Base-by-base conservation (phyloP, 2,888 invertebrate genomes). In the Toxonevra muliebris region DNA sequence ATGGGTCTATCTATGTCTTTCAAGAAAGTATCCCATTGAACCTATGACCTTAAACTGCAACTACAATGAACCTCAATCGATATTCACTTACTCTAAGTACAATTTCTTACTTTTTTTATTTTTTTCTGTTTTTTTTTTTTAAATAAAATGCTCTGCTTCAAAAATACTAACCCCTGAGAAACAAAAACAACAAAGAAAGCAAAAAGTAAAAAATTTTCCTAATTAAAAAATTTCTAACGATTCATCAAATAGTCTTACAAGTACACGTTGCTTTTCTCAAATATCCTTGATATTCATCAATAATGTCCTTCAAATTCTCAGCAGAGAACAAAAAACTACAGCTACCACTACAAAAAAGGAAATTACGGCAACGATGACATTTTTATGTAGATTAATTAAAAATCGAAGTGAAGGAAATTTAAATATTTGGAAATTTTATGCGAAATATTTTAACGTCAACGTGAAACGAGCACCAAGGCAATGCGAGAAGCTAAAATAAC, bases 391-490 rank as follows among this genome's bases (percentile, higher is more conserved):
- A 65, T 65, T 65, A 58, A 65, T 65, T 65, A 59, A 65, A 59
- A 50, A 65, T 65, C 59, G 65, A 58, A 65, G 52, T 59, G 52
- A 58, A 20, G 59, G 15, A n/a, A 65, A 65, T 65, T 65, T 65
- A 65, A 65, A 65, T 65, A 65, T 50, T 65, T 65, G 20, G 50
- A 65, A 65, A 58, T 65, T 59, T 43, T 59, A 59, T 58, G 58
- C 58, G 52, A 42, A 50, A 42, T 64, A 40, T 57, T 58, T 64
- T 57, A 41, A 17, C 7, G 30, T 30, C 30, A 30, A 30, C 30
- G 30, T 30, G 30, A 30, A 30, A 30, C 7, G 30, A 30, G 30
- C 30, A 7, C 30, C 30, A 30, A 2, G 30, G 30, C 30, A 30
- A 30, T 30, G 30, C 30, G 30, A 30, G 30, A 30, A 30, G 30